These are phyloP conservation scores for Dynastes hyllus DNA, from an alignment of 2,888 invertebrate genomes.

Conservation along the genomic window DNA sequence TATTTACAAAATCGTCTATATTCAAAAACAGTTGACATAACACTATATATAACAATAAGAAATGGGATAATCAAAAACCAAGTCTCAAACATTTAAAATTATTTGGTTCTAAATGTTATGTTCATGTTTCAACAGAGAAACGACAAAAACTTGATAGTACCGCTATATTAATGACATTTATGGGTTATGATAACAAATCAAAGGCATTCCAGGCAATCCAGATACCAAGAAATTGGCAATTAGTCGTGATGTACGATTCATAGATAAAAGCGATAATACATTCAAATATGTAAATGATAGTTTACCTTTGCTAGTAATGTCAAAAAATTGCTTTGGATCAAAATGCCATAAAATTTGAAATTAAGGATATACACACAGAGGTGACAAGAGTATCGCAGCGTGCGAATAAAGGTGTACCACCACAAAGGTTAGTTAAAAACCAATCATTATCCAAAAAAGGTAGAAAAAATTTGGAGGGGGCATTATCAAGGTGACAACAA, in stretches of 20 bases:
- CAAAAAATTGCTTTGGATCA: too few species aligned
- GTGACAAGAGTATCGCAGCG: not conserved
- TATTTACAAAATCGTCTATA: not conserved
- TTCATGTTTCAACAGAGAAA: not conserved
- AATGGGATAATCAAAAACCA: not conserved
- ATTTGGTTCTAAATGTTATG: not conserved
- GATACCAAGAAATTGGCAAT: not conserved
- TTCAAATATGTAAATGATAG: too few species aligned
- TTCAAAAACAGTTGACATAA: not conserved
- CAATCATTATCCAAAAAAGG: not conserved
- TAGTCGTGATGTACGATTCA: not conserved
- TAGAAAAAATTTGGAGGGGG: not conserved
- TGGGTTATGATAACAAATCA: not conserved
- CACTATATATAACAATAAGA: not conserved
- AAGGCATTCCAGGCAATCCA: not conserved
- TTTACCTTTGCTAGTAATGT: too few species aligned
- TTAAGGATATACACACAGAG: not conserved
- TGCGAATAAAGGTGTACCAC: not conserved
- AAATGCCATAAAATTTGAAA: not conserved
- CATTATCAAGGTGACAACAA: conserved; percentile 2
- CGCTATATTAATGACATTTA: not conserved
- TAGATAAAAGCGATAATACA: not conserved
- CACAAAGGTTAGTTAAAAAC: not conserved
- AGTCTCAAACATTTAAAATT: not conserved
- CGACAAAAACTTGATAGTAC: not conserved